A percentile compares a stretch with the other conserved stretches of the same genome.
Evolutionary conservation across 2,888 invertebrate genomes (phyloP).

Genomic region (Chaitophorus viminalis): DNA sequence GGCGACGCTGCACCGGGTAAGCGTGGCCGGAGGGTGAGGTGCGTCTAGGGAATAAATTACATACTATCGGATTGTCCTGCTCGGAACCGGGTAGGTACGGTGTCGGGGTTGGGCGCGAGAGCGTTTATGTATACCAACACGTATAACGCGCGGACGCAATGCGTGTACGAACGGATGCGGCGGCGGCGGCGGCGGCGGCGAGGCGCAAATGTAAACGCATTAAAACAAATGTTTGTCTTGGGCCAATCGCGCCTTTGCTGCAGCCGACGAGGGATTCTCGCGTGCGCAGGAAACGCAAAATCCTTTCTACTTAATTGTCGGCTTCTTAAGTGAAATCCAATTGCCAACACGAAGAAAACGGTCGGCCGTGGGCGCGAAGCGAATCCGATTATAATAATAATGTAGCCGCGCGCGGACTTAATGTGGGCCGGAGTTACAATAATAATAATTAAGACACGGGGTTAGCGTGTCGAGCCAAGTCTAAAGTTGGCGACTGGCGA

Average conservation of each 20-base stretch:
- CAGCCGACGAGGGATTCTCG: slow-evolving; percentile 13
- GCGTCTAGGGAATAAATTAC: slow-evolving; percentile 41
- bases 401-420: not conserved
- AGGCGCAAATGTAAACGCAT: slow-evolving; percentile 56
- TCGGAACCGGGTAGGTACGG: not conserved
- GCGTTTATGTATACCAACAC: slow-evolving; percentile 43
- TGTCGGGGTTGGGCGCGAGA: not conserved
- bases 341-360: not conserved
- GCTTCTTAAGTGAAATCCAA: slow-evolving; percentile 50
- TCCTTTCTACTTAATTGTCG: slow-evolving; percentile 51
- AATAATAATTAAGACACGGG: too few relatives aligned
- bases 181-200: slow-evolving; percentile 38
- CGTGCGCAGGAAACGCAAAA: not conserved
- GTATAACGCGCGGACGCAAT: too few relatives aligned
- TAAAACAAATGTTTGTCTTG: slow-evolving; percentile 61
- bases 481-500: too few relatives aligned
- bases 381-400: slow-evolving; percentile 26
- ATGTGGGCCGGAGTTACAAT: not conserved
- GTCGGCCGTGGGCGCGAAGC: not conserved
- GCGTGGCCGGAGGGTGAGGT: not conserved
- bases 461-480: too few relatives aligned
- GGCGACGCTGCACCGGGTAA: too few relatives aligned
- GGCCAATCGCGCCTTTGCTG: not conserved
- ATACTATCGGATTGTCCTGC: slow-evolving; percentile 36
- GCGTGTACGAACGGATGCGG: slow-evolving; percentile 50